Base-by-base conservation (phyloP, 2,113 vertebrate genomes). In the Engystomops pustulosus region DNA sequence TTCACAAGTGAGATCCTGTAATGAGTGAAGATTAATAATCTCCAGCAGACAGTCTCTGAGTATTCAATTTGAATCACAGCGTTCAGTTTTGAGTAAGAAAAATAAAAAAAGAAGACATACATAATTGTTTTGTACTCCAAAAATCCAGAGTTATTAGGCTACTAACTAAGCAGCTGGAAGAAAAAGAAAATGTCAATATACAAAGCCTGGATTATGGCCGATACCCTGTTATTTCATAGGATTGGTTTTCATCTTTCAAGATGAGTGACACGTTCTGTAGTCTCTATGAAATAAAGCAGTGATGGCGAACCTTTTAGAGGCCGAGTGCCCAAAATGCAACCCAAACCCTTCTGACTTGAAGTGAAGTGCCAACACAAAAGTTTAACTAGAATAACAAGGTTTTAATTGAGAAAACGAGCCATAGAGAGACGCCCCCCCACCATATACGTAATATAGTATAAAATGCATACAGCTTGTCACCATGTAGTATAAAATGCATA, bases 61-160 rank as follows among this genome's bases (percentile, higher is more conserved):
- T 85, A 58, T 76, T 87, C 70, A 84, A 75, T 84, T 84, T 74
- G 49, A 38, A 0, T 79, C 86, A 53, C 34, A 87, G 79, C 67
- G 86, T 85, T 88, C 88, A 84, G 88, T 90, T 90, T 81, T 89
- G 62, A 70, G 86, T 88, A 86, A 91, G 86, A 74, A 87, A 85
- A 89, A 89, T 71, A 85, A 88, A 86, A n/a, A 86, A n/a, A 80
- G 88, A 88, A 85, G 14, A 77, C 85, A 70, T 69, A 6, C 51
- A 60, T 88, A 89, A 85, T 88, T 90, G 69, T 88, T 88, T 89
- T 87, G 80, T 72, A 82, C 45, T 87, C 88, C 80, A 84, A 87
- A 90, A 90, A 87, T 89, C 81, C 84, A 85, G 72, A 85, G 36
- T 88, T 86, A 90, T 83, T 53, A 81, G 77, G 80, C 88, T 86